phyloP scores from a whole-genome alignment of 2,113 vertebrate species.

The Pachyramphus minor region DNA sequence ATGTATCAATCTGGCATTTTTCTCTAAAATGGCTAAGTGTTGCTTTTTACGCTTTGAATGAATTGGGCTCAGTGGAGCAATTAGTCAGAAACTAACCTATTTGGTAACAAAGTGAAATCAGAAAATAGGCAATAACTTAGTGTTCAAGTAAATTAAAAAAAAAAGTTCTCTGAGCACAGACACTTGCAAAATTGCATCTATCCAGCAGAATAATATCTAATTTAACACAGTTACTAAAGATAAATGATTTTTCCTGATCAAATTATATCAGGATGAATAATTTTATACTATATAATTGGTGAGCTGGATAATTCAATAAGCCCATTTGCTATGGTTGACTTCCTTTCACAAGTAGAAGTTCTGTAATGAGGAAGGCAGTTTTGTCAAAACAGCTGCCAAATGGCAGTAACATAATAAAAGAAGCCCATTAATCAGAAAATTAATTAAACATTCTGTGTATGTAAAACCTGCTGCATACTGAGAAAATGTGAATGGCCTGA shows the following conservation, averaged over 20 bases:
- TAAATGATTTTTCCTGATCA: slow-evolving; percentile 78
- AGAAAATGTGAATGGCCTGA: slow-evolving; percentile 60
- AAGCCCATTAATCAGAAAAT: slow-evolving; percentile 73
- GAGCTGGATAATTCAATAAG: slow-evolving; percentile 81
- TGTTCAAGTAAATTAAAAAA: slow-evolving; percentile 58
- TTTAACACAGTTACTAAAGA: slow-evolving; percentile 77
- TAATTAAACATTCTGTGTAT: slow-evolving; percentile 71
- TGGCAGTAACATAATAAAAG: slow-evolving; percentile 63
- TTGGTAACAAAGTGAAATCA: slow-evolving; percentile 52
- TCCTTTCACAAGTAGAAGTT: slow-evolving; percentile 74
- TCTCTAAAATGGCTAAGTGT: slow-evolving; percentile 55
- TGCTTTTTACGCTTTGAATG: slow-evolving; percentile 42
- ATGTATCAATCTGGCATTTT: slow-evolving; percentile 43
- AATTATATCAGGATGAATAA: slow-evolving; percentile 81
- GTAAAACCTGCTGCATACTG: slow-evolving; percentile 54
- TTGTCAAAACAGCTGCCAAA: slow-evolving; percentile 79
- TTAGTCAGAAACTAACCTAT: slow-evolving; percentile 72
- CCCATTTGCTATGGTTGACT: slow-evolving; percentile 74
- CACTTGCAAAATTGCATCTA: slow-evolving; percentile 67
- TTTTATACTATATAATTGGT: slow-evolving; percentile 79
- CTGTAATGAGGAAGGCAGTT: slow-evolving; percentile 72
- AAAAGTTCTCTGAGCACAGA: slow-evolving; percentile 63
- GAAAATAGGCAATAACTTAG: slow-evolving; percentile 68
- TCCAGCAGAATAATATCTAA: slow-evolving; percentile 72
- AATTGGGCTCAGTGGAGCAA: slow-evolving; percentile 61